Evolutionary conservation across 2,797 vertebrate species (phyloP), one percentile per base, ranked within the genome.

Genomic region (Echeneis naucrates): DNA sequence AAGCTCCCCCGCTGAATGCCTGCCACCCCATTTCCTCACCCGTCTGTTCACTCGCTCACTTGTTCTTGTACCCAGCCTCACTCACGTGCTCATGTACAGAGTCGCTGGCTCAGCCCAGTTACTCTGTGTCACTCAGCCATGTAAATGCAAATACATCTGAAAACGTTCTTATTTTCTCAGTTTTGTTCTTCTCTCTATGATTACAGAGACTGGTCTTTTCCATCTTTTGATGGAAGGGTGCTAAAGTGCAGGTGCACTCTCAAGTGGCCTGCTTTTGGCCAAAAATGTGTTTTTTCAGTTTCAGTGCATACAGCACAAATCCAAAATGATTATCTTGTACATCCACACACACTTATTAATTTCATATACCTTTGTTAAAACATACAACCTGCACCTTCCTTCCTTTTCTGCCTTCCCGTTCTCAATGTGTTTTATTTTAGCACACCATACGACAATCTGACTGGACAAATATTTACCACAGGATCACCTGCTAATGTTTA

Each of bases 1-100:
- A 91, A 89, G 89, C 86, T 72, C 84, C 88, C 87, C 81, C 30
- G 57, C 84, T 86, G 88, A 88, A 87, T 68, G 84, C 62, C 87
- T 72, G 77, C 85, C 75, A 58, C 81, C 87, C 86, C 78, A 19
- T 83, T 89, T 89, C 89, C 88, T 82, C 80, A 75, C 81, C 74
- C 78, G 83, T 75, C 80, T 82, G 78, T 87, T 84, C 85, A 68
- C 78, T 32, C 71, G 19, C 65, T 78, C 60, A 66, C 80, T 74
- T 53, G 63, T 68, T 57, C 75, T 52, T 19, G 47, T 40, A 81
- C 88, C 78, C 68, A 75, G 69, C 74, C 65, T 58, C 24, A 12
- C 53, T 83, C 77, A 37, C 75, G 65, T 12, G 13, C 54, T 85
- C 71, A 56, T 68, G 57, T 69, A 56, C 67, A 45, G 64, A 52